Percentiles rank a stretch among this genome's conserved stretches.
These are phyloP conservation scores for Platyrinchus mystaceus DNA, from an alignment of 2,797 vertebrate species.

Conservation along the genomic window DNA sequence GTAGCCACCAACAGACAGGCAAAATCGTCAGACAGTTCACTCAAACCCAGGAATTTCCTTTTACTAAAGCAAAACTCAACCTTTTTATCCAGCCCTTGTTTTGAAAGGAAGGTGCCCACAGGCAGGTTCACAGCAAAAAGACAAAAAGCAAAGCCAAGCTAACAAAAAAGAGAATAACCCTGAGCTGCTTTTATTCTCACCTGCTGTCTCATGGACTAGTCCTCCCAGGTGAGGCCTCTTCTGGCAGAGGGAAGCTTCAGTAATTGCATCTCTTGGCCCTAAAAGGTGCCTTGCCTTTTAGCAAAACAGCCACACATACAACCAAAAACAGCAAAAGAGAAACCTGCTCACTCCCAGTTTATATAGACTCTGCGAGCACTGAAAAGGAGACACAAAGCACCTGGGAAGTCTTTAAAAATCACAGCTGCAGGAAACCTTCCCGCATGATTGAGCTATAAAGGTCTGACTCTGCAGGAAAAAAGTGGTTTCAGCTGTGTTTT, in stretches of 20 bases:
- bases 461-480: neutral
- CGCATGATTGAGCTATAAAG: neutral
- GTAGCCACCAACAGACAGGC: neutral
- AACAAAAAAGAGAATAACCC: neutral
- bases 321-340: neutral
- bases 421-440: neutral
- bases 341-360: neutral
- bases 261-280: fast-evolving
- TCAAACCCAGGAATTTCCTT: neutral
- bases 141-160: neutral
- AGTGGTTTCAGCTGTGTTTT: neutral
- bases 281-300: fast-evolving
- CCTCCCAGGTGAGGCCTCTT: neutral
- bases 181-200: neutral
- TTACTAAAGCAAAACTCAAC: neutral
- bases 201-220: fast-evolving
- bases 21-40: neutral
- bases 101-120: neutral
- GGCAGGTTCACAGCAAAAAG: neutral
- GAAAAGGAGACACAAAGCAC: neutral
- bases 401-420: neutral
- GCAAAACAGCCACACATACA: fast-evolving
- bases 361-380: neutral
- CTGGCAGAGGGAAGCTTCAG: neutral
- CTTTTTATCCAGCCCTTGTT: neutral